Base-by-base conservation (phyloP, 2,797 vertebrate genomes). In the Synaphobranchus kaupii region DNA sequence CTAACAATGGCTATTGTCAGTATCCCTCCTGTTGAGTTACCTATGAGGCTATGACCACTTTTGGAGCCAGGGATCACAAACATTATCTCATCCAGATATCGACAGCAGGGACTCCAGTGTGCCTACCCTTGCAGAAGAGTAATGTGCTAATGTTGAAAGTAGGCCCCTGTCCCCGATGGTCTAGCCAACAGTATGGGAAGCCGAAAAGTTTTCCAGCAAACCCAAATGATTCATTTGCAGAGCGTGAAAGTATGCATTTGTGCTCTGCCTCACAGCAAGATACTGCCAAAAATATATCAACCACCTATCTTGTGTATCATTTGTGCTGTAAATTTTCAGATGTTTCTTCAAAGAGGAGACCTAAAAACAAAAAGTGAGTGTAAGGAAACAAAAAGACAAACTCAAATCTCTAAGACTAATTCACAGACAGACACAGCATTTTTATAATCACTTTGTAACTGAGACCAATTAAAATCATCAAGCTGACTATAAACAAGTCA, bases 391-490 rank as follows among this genome's bases (percentile, higher is more conserved):
- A 31, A 73, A 22, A 73, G 5, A 34, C 12, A 13, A 39, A 39
- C 68, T 13, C 10, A 39, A 17, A 28, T 10, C 68, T 34, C 68
- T 31, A 4, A 54, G 12, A 54, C 10, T 17, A 73, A 15, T 28
- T 17, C 68, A 73, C 13, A 4, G 68, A 73, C 28, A 34, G 68
- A 73, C 15, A 73, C 10, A 73, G 31, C 3, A 13, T 9, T 28
- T 68, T 68, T 6, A 68, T 6, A 68, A 28, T 68, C 25, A 28
- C 31, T 73, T 73, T 13, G 90, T 34, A 92, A 91, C 93, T 90
- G 90, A 92, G 92, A 90, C 92, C 94, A 94, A 95, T 94, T 95
- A 93, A 94, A 94, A 95, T 94, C 91, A 90, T 89, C 90, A 87
- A 12, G 92, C 92, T 91, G 89, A 93, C 89, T 94, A 93, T 95